Evolutionary conservation across 2,113 vertebrate genomes (phyloP), one percentile per base, ranked within the genome.

Genomic region (Hydrochoerus hydrochaeris): DNA sequence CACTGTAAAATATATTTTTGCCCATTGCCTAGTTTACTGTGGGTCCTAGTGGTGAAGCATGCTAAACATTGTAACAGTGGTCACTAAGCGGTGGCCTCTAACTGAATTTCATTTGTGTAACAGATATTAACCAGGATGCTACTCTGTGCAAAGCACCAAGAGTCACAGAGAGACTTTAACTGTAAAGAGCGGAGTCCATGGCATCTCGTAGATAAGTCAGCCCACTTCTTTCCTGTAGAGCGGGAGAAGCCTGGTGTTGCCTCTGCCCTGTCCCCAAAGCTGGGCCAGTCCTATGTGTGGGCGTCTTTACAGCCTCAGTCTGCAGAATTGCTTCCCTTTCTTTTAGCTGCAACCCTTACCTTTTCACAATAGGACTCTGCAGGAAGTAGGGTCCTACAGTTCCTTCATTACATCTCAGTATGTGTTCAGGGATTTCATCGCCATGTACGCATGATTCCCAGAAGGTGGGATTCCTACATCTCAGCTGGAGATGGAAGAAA

Each of bases 21-120:
- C 13, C 35, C 65, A 86, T 94, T 63, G 60, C 5, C 96, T 91
- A 95, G 67, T 95, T 90, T 95, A 35, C 26, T 52, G 24, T 17
- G n/a, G 58, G 54, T 63, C 28, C 38, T 91, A 58, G 41, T 46
- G 65, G 16, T 78, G 80, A 92, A 90, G 94, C 75, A 35, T 13
- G 35, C 63, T 58, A 57, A 65, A 35, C 46, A 92, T 62, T 90
- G 38, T 92, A 90, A 90, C 22, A 52, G 77, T 30, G 16, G 46
- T 83, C 90, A 92, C 75, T 81, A 60, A 92, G 38, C 13, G 49
- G 30, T 57, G 46, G 22, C 16, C 17, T 82, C 49, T 38, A 75
- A 69, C 85, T 92, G 46, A 73, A 73, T 87, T 84, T 67, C 28
- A 89, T 81, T 67, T 92, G 62, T 58, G 44, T 11, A 35, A n/a